Base-by-base conservation (phyloP, 2,888 invertebrate species). In the Orthosia gothica region DNA sequence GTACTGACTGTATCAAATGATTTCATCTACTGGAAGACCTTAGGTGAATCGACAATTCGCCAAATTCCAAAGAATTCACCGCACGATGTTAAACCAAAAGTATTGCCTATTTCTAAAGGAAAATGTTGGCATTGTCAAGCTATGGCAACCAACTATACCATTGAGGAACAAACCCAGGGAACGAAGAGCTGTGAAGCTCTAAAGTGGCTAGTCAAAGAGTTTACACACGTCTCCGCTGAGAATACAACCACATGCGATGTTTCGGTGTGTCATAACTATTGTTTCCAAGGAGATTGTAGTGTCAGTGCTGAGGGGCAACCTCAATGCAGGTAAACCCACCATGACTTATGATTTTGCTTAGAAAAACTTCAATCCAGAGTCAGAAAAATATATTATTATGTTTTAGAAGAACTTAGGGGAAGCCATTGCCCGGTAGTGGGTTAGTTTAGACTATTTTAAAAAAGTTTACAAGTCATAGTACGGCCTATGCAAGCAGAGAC, bases 21-120 rank as follows among this genome's bases (percentile, higher is more conserved):
- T 78, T 95, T 95, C n/a, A 93, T 99, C 7, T 55, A 23, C 55
- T 55, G 23, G 55, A 15, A 16, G 16, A 23, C 23, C 50, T 99
- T 98, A n/a, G 98, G 96, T 87, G 86, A 98, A 98, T 90, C 98
- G 98, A 90, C 90, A 98, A 55, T 23, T 16, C 23, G 23, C 2
- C 15, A 23, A 15, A 2, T 55, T 13, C 55, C 55, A 16, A 55
- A 55, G 9, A 23, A 23, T 55, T 2, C 15, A 16, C 0, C 15
- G 7, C 2, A 12, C 5, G 1, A 23, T 16, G 9, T 16, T 5
- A 13, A 23, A 15, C 20, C 7, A 12, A 55, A 23, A 55, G 15
- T 23, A 16, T 55, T 23, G 16, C 5, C 55, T 7, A 23, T 13
- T 13, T 26, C 16, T 3, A 7, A 23, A 26, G 20, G 20, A 4